Conservation (phyloP, 2,888 invertebrate genomes). For the Xylocampa areola region DNA sequence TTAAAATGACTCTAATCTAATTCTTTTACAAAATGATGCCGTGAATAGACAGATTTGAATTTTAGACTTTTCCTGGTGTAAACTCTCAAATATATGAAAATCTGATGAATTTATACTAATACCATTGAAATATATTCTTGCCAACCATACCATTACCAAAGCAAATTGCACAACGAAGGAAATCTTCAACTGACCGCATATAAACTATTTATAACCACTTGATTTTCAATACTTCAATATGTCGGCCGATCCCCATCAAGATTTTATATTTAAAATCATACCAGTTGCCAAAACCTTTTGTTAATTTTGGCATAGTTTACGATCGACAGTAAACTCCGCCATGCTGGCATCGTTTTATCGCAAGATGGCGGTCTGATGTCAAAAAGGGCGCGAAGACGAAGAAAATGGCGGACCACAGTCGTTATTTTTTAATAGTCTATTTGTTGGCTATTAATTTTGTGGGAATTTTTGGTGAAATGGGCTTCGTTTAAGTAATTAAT, state of each 20-base stretch:
- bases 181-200: constrained; percentile 28
- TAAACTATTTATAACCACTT: constrained; percentile 50
- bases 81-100: constrained; percentile 40
- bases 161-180: constrained; percentile 33
- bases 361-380: constrained; percentile 75
- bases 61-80: not conserved
- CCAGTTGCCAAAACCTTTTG: constrained; percentile 84
- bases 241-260: constrained; percentile 73
- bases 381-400: constrained; percentile 76
- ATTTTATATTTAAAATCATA: constrained; percentile 82
- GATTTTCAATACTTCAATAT: constrained; percentile 50
- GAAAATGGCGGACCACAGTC: constrained; percentile 63
- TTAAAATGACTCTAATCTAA: too few species aligned
- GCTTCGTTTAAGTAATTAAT: constrained; percentile 30
- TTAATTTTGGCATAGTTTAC: constrained; percentile 85
- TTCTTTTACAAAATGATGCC: too few species aligned
- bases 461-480: constrained; percentile 51
- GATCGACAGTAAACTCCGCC: constrained; percentile 78
- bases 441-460: constrained; percentile 67
- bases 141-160: constrained; percentile 6
- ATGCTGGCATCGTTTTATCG: constrained; percentile 74
- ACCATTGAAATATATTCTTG: constrained; percentile 22
- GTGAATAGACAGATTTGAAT: too few species aligned
- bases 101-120: constrained; percentile 34
- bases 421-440: constrained; percentile 72